phyloP scores from a whole-genome alignment of 1,140 invertebrate species.

The Schlechtendalia chinensis region DNA sequence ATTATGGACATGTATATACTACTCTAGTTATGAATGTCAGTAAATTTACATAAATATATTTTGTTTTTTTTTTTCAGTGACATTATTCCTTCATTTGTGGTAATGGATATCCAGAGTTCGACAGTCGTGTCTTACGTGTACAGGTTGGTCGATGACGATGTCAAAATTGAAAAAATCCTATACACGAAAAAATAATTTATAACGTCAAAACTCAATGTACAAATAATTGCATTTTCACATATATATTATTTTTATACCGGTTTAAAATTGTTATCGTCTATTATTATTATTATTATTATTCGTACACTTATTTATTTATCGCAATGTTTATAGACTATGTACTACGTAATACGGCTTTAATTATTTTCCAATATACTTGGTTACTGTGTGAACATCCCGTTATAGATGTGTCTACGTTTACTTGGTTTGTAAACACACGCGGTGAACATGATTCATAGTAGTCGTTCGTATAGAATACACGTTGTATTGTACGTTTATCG shows the following conservation, averaged over 20 bases:
- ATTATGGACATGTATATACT: too few relatives aligned
- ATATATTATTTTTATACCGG: conserved; percentile 43
- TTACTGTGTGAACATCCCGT: background rate
- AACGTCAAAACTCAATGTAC: background rate
- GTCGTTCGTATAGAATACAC: too few relatives aligned
- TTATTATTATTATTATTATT: conserved; percentile 11
- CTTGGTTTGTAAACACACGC: conserved; percentile 25
- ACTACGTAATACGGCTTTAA: conserved; percentile 28
- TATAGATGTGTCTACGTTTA: background rate
- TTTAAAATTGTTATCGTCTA: conserved; percentile 17
- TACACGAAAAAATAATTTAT: conserved; percentile 71
- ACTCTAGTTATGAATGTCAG: too few relatives aligned
- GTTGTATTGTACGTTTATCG: too few relatives aligned
- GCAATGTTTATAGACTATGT: conserved; percentile 18
- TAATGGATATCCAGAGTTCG: conserved; percentile 98
- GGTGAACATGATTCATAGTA: too few relatives aligned
- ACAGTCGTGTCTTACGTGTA: conserved; percentile 99
- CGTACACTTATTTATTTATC: conserved; percentile 35
- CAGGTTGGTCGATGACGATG: conserved; percentile 94
- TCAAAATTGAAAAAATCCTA: conserved; percentile 98
- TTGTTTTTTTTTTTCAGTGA: conserved; percentile 67
- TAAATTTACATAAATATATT: too few relatives aligned
- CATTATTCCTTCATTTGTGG: conserved; percentile 93
- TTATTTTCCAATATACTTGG: background rate
- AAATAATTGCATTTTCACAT: conserved; percentile 15